A percentile compares a stretch with the other conserved stretches of the same genome.
These are phyloP conservation scores for Dolichoris vasculosae DNA, from an alignment of 1,140 invertebrate species.

Conservation along the genomic window DNA sequence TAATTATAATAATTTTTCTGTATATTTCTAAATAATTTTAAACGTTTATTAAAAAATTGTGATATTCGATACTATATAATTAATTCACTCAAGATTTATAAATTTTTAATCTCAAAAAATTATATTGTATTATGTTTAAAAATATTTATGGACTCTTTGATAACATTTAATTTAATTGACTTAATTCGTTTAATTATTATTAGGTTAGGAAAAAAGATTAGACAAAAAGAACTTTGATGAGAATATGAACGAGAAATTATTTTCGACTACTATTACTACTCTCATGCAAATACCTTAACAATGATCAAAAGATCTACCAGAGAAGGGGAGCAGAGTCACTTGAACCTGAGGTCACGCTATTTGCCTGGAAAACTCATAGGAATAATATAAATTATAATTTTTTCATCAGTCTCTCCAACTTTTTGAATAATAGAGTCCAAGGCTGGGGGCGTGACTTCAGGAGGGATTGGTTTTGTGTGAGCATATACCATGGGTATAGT, in stretches of 20 bases:
- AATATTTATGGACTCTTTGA: too few species aligned
- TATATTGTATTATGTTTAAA: too few species aligned
- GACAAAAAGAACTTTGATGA: background rate
- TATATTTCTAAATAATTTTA: too few species aligned
- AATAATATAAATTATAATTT: constrained; percentile 39
- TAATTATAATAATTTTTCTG: too few species aligned
- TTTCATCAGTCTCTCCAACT: background rate
- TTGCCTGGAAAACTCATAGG: constrained; percentile 58
- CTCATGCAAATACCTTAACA: constrained; percentile 31
- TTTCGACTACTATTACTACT: background rate
- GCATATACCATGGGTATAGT: constrained; percentile 71
- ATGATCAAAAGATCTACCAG: constrained; percentile 33
- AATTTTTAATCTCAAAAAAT: too few species aligned
- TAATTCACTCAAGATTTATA: too few species aligned
- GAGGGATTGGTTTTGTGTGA: constrained; percentile 38
- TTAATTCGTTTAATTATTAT: background rate
- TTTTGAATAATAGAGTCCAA: constrained; percentile 25
- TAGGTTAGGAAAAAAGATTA: background rate
- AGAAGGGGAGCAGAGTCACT: constrained; percentile 58
- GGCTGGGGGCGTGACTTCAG: constrained; percentile 41
- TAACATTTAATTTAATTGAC: too few species aligned
- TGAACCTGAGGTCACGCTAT: constrained; percentile 58
- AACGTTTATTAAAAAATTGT: too few species aligned
- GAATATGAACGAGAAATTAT: background rate
- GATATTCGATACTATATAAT: too few species aligned